Conservation (phyloP, 2,113 vertebrate genomes). For the Paracyprichromis sp. region DNA sequence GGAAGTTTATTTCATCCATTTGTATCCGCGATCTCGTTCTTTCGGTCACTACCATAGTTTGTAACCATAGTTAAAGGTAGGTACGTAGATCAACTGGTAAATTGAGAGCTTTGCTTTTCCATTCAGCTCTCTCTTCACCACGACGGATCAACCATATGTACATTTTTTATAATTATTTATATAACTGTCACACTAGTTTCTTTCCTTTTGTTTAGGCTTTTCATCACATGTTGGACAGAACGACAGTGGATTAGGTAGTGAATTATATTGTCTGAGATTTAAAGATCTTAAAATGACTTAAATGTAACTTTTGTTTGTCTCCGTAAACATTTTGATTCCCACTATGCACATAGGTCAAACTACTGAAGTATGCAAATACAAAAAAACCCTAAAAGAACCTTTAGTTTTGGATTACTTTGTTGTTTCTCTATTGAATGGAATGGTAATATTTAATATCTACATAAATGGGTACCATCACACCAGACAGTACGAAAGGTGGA, state of each 20-base stretch:
- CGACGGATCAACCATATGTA: not conserved
- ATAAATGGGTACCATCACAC: not conserved
- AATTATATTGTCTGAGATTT: not conserved
- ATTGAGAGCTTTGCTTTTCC: not conserved
- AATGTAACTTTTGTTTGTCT: not conserved
- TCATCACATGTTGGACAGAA: not conserved
- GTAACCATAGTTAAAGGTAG: not conserved
- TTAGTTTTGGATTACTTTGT: not conserved
- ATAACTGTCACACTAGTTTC: not conserved
- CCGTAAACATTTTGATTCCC: not conserved
- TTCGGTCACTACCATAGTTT: not conserved
- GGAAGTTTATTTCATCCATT: not conserved
- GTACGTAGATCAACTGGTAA: not conserved
- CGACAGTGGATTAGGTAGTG: fast-evolving
- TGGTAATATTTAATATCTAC: not conserved
- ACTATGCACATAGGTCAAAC: not conserved
- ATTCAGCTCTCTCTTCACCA: not conserved
- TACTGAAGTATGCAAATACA: not conserved
- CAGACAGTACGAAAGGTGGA: not conserved
- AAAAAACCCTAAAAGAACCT: fast-evolving
- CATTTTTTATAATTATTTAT: not conserved
- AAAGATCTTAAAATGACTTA: not conserved
- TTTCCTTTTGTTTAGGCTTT: not conserved
- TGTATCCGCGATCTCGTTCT: not conserved
- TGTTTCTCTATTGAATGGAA: not conserved